Percentiles rank a stretch among this genome's conserved stretches.
phyloP scores from a whole-genome alignment of 2,888 invertebrate genomes.

The Drosophila anomalipes region DNA sequence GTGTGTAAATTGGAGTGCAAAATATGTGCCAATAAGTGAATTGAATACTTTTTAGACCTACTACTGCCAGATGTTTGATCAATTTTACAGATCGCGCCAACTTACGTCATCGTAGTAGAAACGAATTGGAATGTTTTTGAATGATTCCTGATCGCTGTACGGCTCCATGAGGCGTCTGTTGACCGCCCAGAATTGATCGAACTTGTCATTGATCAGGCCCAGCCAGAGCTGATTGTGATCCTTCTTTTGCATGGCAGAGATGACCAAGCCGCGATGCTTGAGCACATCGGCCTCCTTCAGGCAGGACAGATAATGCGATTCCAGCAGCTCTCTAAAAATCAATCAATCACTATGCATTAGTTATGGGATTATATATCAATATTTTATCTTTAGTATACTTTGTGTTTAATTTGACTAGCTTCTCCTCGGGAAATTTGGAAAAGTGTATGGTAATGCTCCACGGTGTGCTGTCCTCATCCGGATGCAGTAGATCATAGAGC shows the following conservation, averaged over 20 bases:
- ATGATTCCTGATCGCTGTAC: conserved; percentile 91
- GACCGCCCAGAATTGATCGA: conserved; percentile 99
- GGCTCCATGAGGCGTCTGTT: conserved; percentile 98
- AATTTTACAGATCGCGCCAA: neutral
- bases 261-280: conserved; percentile 96
- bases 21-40: neutral
- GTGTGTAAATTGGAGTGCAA: neutral
- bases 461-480: conserved; percentile 91
- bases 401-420: conserved; percentile 93
- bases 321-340: conserved; percentile 91
- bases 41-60: neutral
- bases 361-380: neutral
- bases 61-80: neutral
- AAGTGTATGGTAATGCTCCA: conserved; percentile 98
- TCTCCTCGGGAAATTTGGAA: conserved; percentile 95
- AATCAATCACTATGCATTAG: neutral
- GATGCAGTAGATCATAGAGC: conserved; percentile 92
- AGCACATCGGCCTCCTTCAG: conserved; percentile 99
- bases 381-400: conserved; percentile 87
- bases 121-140: conserved; percentile 95
- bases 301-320: conserved; percentile 97
- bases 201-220: conserved; percentile 97
- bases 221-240: conserved; percentile 98
- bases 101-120: conserved; percentile 90
- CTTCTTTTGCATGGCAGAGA: conserved; percentile 96